Conservation (phyloP, 2,797 vertebrate genomes). For the Gambusia yucatana region DNA sequence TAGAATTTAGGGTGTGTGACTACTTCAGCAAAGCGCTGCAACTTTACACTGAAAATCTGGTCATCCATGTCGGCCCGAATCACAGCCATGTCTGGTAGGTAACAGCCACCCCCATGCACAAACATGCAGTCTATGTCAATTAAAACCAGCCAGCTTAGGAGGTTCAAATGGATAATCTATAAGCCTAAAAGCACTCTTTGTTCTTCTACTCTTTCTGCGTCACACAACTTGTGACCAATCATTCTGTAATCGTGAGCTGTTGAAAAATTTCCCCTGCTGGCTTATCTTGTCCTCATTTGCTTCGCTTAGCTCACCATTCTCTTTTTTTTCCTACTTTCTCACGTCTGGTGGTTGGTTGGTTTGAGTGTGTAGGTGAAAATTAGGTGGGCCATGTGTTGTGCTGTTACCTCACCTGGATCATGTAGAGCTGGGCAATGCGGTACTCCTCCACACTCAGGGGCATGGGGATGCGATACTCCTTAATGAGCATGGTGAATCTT, state of each 20-base stretch:
- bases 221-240: conserved; percentile 53
- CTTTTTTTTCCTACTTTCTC: conserved; percentile 1
- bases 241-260: conserved; percentile 45
- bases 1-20: neutral
- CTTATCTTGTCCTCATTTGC: conserved; percentile 3
- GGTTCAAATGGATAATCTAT: conserved; percentile 68
- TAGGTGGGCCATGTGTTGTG: neutral
- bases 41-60: conserved; percentile 12
- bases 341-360: neutral
- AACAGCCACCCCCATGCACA: conserved; percentile 17
- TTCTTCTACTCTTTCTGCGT: conserved; percentile 39
- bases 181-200: conserved; percentile 67
- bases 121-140: conserved; percentile 31
- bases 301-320: too few relatives aligned
- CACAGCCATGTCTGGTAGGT: neutral
- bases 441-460: conserved; percentile 99
- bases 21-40: neutral
- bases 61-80: conserved; percentile 14
- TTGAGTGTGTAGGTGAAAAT: conserved; percentile 1
- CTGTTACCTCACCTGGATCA: conserved; percentile 92
- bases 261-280: conserved; percentile 20
- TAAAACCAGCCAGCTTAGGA: conserved; percentile 43
- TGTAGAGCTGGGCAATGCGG: conserved; percentile 98
- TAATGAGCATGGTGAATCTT: conserved; percentile 92
- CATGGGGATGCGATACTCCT: conserved; percentile 96